phyloP scores from a whole-genome alignment of 2,888 invertebrate species.

The Heliconius cydno region DNA sequence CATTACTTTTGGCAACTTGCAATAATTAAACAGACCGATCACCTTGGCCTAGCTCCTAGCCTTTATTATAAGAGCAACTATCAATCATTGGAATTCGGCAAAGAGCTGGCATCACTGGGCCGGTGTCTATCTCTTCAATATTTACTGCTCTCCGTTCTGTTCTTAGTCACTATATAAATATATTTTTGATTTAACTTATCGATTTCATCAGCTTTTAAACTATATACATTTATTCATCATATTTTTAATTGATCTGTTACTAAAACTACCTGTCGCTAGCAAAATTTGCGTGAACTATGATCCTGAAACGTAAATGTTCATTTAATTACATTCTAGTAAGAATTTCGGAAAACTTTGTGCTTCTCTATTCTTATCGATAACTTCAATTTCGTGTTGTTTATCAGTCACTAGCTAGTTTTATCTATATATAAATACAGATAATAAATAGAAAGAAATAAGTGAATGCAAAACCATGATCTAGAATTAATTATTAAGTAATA shows the following conservation, averaged over 20 bases:
- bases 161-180: conserved; percentile 35
- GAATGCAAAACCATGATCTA: not conserved
- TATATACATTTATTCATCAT: not conserved
- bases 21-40: conserved; percentile 66
- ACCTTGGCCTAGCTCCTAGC: conserved; percentile 73
- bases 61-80: conserved; percentile 56
- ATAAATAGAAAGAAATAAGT: not conserved
- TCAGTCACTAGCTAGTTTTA: not conserved
- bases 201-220: not conserved
- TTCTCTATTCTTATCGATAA: not conserved
- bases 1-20: conserved; percentile 65
- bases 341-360: not conserved
- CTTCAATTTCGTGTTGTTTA: not conserved
- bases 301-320: not conserved
- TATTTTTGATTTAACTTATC: conserved; percentile 10
- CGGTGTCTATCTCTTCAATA: conserved; percentile 41
- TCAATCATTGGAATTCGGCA: conserved; percentile 71
- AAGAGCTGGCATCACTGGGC: conserved; percentile 42
- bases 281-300: no score
- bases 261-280: not conserved
- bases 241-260: not conserved
- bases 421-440: not conserved
- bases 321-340: not conserved
- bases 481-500: conserved; percentile 31
- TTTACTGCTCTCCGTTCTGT: conserved; percentile 37